Conservation (phyloP, 2,797 vertebrate genomes). For the Lithobates sylvaticus region DNA sequence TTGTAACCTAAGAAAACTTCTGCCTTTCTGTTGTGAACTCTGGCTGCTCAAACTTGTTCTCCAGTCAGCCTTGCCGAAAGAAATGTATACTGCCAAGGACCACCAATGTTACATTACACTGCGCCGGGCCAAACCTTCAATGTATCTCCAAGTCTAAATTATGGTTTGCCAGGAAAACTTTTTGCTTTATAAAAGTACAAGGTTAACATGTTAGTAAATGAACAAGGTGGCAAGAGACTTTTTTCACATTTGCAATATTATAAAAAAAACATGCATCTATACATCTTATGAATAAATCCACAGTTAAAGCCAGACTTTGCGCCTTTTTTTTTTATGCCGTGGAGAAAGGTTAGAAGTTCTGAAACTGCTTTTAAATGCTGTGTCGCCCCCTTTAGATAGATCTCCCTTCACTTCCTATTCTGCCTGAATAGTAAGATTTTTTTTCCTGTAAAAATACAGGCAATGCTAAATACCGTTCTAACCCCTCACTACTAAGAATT, state of each 20-base stretch:
- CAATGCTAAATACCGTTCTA: no score
- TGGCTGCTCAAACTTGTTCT: slow-evolving; percentile 35
- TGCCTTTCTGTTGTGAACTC: slow-evolving; percentile 50
- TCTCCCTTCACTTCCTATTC: not conserved
- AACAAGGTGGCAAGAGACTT: slow-evolving; percentile 83
- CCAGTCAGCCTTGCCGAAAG: slow-evolving; percentile 24
- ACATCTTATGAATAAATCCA: slow-evolving; percentile 77
- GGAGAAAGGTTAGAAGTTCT: not conserved
- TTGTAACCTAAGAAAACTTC: slow-evolving; percentile 54
- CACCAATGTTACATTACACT: slow-evolving; percentile 64
- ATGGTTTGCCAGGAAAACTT: slow-evolving; percentile 69
- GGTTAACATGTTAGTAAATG: slow-evolving; percentile 70
- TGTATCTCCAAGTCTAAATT: slow-evolving; percentile 66
- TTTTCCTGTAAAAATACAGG: no score
- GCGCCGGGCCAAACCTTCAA: slow-evolving; percentile 64
- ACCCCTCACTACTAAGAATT: no score
- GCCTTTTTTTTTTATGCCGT: no score
- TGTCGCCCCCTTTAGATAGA: not conserved
- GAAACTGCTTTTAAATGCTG: not conserved
- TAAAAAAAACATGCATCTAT: slow-evolving; percentile 86
- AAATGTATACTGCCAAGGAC: slow-evolving; percentile 67
- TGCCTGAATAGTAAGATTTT: no score
- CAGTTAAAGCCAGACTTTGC: slow-evolving; percentile 77
- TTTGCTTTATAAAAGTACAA: slow-evolving; percentile 71
- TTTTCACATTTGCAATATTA: slow-evolving; percentile 77